phyloP scores from a whole-genome alignment of 2,888 invertebrate species.

The Cryptophagus acutangulus region DNA sequence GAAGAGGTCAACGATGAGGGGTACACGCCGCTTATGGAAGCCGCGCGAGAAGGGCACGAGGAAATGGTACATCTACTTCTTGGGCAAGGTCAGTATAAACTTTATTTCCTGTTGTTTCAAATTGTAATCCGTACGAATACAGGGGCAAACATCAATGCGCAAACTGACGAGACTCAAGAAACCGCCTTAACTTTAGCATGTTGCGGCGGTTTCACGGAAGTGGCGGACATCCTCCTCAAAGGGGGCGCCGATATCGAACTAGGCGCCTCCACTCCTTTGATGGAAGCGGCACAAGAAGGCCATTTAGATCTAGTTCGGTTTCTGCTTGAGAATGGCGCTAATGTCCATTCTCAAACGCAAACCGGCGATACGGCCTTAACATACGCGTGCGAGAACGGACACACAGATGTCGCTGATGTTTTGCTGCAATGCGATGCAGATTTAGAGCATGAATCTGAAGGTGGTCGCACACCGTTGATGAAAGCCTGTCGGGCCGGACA shows the following conservation, averaged over 20 bases:
- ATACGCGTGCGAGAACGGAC: slow-evolving; percentile 98
- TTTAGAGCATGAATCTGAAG: slow-evolving; percentile 94
- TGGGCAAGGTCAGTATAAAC: slow-evolving; percentile 57
- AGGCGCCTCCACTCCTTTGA: slow-evolving; percentile 93
- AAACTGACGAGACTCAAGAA: slow-evolving; percentile 98
- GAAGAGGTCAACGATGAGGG: slow-evolving; percentile 99
- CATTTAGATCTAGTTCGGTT: slow-evolving; percentile 81
- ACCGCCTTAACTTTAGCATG: slow-evolving; percentile 91
- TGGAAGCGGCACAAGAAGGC: slow-evolving; percentile 98
- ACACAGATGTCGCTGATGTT: slow-evolving; percentile 93
- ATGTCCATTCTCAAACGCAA: slow-evolving; percentile 90
- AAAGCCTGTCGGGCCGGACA: slow-evolving; percentile 97
- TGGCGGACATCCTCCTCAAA: slow-evolving; percentile 91
- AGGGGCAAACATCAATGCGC: slow-evolving; percentile 90
- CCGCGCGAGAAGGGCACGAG: slow-evolving; percentile 96
- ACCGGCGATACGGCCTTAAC: slow-evolving; percentile 82
- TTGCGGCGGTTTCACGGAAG: slow-evolving; percentile 92
- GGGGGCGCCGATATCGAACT: slow-evolving; percentile 92
- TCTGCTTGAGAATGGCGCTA: slow-evolving; percentile 77
- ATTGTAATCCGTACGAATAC: too few relatives aligned
- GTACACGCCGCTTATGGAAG: slow-evolving; percentile 99
- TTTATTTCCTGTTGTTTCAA: slow-evolving; percentile 5
- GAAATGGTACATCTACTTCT: slow-evolving; percentile 95
- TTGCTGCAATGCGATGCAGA: slow-evolving; percentile 86
- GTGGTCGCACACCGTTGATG: slow-evolving; percentile 94